Base-by-base conservation (phyloP, 92 coral and sea anemone species). In the Palythoa grandiflora region DNA sequence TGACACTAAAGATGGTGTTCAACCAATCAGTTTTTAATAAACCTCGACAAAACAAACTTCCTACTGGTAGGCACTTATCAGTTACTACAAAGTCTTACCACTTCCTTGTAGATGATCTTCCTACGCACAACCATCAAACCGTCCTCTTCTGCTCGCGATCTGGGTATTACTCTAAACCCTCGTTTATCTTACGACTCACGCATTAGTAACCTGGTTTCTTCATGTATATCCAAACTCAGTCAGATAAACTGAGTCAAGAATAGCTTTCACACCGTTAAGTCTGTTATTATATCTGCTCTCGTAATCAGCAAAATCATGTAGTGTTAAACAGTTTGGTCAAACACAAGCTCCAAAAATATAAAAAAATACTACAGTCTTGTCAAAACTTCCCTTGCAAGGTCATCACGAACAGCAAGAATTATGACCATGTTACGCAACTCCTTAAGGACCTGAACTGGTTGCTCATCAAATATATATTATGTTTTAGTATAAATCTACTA, bases 1-100 rank as follows among this genome's bases (percentile, higher is more conserved):
- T 9, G 63, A 57, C 16, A 57, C 12, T 9, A 57, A 36, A n/a
- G 37, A 1, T 77, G 83, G 83, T 77, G 83, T 47, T 77, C 28
- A 77, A 48, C 83, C 38, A 77, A 77, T 77, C 83, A 77, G 83
- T 8, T 50, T 51, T 47, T 77, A 77, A 77, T 77, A 54, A 77
- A 77, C 35, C 63, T 66, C 14, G 66, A 37, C 68, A 77, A 77
- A 1, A 77, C 83, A 10, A 55, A 47, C 35, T 50, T 77, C 35
- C 8, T 50, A 9, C 38, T 44, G 21, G 3, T 83, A 16, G 77
- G 87, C 87, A 83, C 87, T n/a, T 65, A 19, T 65, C 71, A 65
- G 71, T 65, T 65, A 21, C 71, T 65, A 65, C 71, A 65, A 65
- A 65, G 36, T 5, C 7, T 20, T 65, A 21, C 28, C 38, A 65